phyloP scores from a whole-genome alignment of 1,140 invertebrate species.

The Drosophila obscura region DNA sequence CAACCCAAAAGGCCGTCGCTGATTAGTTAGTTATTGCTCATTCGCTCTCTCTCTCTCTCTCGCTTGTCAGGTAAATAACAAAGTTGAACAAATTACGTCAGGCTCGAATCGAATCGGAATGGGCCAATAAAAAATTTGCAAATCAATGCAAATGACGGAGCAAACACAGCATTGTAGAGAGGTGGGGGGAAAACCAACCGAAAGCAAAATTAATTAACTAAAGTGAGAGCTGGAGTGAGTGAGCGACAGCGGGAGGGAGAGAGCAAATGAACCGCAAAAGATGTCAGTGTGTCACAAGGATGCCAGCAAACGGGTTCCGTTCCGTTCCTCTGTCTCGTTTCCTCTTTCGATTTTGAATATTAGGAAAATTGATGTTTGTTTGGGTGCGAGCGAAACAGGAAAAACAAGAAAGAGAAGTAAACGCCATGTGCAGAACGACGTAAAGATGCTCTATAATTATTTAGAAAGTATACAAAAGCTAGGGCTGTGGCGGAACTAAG shows the following conservation, averaged over 20 bases:
- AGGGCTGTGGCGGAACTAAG: no score
- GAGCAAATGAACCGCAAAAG: slow-evolving; percentile 47
- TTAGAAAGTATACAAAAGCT: no score
- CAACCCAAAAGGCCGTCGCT: slow-evolving; percentile 40
- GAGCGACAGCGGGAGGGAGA: background rate
- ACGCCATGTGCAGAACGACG: background rate
- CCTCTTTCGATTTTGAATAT: slow-evolving; percentile 63
- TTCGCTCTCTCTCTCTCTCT: background rate
- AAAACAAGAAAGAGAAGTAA: slow-evolving; percentile 35
- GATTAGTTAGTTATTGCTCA: slow-evolving; percentile 64
- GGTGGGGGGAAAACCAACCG: slow-evolving; percentile 31
- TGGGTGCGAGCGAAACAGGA: slow-evolving; percentile 34
- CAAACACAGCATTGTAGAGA: slow-evolving; percentile 20
- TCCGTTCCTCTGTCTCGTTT: background rate
- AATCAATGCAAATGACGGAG: slow-evolving; percentile 74
- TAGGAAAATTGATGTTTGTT: slow-evolving; percentile 61
- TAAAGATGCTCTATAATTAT: slow-evolving; percentile 17
- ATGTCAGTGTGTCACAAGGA: slow-evolving; percentile 81
- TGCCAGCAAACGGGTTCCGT: slow-evolving; percentile 63
- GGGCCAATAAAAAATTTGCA: slow-evolving; percentile 63
- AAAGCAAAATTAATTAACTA: slow-evolving; percentile 76
- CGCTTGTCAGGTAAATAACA: slow-evolving; percentile 63
- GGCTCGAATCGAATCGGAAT: slow-evolving; percentile 29
- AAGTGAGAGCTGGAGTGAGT: slow-evolving; percentile 34
- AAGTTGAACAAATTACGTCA: slow-evolving; percentile 72